phyloP scores from a whole-genome alignment of 2,888 invertebrate genomes.

The Entomobrya multifasciata region DNA sequence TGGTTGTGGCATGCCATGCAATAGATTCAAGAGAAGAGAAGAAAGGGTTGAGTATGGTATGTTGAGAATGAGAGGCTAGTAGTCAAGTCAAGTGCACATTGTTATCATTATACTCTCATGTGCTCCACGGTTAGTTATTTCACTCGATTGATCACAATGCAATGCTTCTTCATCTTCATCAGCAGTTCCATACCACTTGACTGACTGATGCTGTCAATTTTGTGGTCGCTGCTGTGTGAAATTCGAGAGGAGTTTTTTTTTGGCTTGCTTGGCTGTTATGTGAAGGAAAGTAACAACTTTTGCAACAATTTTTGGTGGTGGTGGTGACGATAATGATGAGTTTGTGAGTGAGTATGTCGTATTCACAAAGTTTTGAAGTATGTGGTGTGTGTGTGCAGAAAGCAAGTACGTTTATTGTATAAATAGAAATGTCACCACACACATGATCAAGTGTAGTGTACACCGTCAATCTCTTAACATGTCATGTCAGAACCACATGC shows the following conservation, averaged over 20 bases:
- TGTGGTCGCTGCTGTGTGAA: conserved; percentile 27
- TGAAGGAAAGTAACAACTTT: conserved; percentile 10
- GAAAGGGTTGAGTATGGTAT: not conserved
- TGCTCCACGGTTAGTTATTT: conserved; percentile 56
- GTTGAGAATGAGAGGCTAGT: not conserved
- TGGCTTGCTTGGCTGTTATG: conserved; percentile 3
- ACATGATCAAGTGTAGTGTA: conserved; percentile 68
- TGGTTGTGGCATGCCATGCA: conserved; percentile 16
- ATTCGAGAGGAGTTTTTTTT: not conserved
- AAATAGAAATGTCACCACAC: conserved; percentile 70
- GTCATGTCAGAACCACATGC: conserved; percentile 70
- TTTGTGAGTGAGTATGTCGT: conserved; percentile 11
- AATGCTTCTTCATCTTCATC: too few species aligned
- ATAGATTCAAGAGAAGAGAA: not conserved
- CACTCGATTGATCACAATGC: conserved; percentile 52
- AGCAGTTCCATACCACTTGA: too few species aligned
- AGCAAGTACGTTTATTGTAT: conserved; percentile 51
- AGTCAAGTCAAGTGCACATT: too few species aligned
- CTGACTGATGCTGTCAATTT: conserved; percentile 61
- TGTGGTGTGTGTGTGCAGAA: not conserved
- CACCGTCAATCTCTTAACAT: conserved; percentile 69
- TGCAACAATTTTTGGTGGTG: conserved; percentile 39
- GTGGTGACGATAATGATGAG: not conserved
- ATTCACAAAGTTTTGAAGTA: not conserved
- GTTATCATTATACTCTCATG: not conserved